Evolutionary conservation across 2,888 invertebrate species (phyloP).

Genomic region (Agrotis segetum): DNA sequence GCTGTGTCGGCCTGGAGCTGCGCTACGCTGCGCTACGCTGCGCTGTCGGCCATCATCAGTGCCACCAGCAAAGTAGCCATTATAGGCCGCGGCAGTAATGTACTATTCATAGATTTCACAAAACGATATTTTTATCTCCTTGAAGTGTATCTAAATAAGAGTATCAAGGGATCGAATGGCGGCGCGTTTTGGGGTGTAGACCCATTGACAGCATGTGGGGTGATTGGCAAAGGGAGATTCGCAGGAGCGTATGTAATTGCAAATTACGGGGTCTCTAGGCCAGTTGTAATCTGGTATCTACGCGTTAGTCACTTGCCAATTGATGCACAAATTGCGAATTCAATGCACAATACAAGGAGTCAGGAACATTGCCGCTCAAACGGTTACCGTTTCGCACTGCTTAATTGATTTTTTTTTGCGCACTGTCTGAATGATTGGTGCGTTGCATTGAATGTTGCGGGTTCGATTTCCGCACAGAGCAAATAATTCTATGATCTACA

Average conservation of each 20-base stretch:
- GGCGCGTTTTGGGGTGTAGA: conserved; percentile 13
- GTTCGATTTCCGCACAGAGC: too few relatives aligned
- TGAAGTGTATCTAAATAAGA: conserved; percentile 14
- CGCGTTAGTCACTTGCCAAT: conserved; percentile 4
- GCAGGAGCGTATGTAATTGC: conserved; percentile 30
- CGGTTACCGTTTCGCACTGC: neutral
- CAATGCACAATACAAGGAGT: neutral
- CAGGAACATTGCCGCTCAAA: neutral
- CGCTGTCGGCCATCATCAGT: too few relatives aligned
- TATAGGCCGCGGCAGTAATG: too few relatives aligned
- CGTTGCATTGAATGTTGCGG: too few relatives aligned
- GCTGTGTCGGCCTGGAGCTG: too few relatives aligned
- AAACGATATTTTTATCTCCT: conserved; percentile 5
- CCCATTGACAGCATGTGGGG: conserved; percentile 34
- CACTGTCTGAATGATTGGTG: too few relatives aligned
- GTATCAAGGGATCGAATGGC: conserved; percentile 5
- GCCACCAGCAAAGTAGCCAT: too few relatives aligned
- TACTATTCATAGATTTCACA: neutral
- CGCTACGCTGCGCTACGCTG: too few relatives aligned
- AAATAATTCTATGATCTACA: too few relatives aligned
- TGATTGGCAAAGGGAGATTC: neutral
- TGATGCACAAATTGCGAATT: neutral
- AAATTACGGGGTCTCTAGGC: conserved; percentile 20
- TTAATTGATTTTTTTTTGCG: too few relatives aligned
- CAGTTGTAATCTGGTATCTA: conserved; percentile 2